Base-by-base conservation (phyloP, 2,113 vertebrate genomes). In the Caranx ignobilis region DNA sequence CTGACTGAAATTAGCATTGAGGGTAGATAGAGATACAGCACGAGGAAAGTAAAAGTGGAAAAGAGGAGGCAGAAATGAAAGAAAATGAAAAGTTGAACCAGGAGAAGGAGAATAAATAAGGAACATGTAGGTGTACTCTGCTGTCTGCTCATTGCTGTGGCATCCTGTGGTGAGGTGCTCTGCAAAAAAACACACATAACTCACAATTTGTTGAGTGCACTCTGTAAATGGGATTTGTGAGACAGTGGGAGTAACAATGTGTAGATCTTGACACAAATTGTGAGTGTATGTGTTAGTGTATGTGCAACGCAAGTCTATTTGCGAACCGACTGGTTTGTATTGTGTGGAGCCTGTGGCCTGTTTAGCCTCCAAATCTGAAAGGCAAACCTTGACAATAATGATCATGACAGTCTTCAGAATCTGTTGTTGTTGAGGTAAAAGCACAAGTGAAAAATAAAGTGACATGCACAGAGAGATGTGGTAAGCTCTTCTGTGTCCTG, bases 111-210 rank as follows among this genome's bases (percentile, higher is more conserved):
- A 73, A 90, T 82, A 79, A 83, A 86, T 88, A 83, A 72, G 69
- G 63, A 71, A 87, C 72, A 76, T 89, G 83, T 88, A 89, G 87
- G 88, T 86, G 86, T 90, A 66, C 63, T 81, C 70, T 41, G 81
- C 80, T 90, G 77, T 87, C 85, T 90, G 77, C 80, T 64, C 69
- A 69, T 77, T 13, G 32, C 80, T 84, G 79, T 89, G 66, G 60
- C 82, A 76, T 80, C 63, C 71, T 81, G 76, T 83, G 48, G 74
- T 71, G 79, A 88, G 57, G 74, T 39, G 59, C 79, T 81, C 31
- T 60, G 63, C 77, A 73, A 41, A 41, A 41, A 41, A 41, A 79
- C 60, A 64, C n/a, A 54, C 76, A 70, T 57, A 56, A 56, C 60
- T 37, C 67, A 63, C 60, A 82, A 47, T 81, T 81, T 83, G 71